Base-by-base conservation (phyloP, 2,888 invertebrate genomes). In the Ectobius pallidus region DNA sequence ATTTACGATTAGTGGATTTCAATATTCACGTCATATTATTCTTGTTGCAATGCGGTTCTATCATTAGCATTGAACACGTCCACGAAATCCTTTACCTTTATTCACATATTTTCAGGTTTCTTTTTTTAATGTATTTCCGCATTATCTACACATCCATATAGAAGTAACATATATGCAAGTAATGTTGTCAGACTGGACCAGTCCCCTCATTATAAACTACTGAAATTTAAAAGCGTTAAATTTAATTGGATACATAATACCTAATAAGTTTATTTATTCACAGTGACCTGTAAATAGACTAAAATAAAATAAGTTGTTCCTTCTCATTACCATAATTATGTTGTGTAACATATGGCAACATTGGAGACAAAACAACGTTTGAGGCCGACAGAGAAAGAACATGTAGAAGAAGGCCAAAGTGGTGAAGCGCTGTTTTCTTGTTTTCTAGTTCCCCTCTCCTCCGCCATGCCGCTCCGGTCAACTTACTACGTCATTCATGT, bases 401-500 rank as follows among this genome's bases (percentile, higher is more conserved):
- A n/a, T n/a, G n/a, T n/a, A n/a, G n/a, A n/a, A n/a, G n/a, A 65
- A 65, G 65, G 65, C 63, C 63, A 65, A 44, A 44, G 58, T 30
- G 30, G 58, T n/a, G 27, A 55, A 27, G 27, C 55, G 22, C 20
- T 30, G 30, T 25, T 22, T 22, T n/a, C 22, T 39, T 39, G 39
- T 39, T 6, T n/a, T 46, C 46, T n/a, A 46, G 46, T n/a, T 25
- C 2, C 32, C 30, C 30, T 30, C 58, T 34, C 58, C 32, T 27
- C 30, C 58, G 0, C 58, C 34, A 34, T n/a, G n/a, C 46, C 46
- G 6, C 27, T 44, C 39, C 61, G 9, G 62, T 11, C 65, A 42
- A n/a, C 46, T 44, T 16, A 44, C 65, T 65, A 65, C 65, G 44
- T 65, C 65, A 65, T 65, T 65, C 65, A 65, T 65, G 46, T 65